Percentiles rank a stretch among this genome's conserved stretches.
These are phyloP conservation scores for Xiphorhynchus elegans DNA, from an alignment of 2,113 vertebrate genomes.

Conservation along the genomic window DNA sequence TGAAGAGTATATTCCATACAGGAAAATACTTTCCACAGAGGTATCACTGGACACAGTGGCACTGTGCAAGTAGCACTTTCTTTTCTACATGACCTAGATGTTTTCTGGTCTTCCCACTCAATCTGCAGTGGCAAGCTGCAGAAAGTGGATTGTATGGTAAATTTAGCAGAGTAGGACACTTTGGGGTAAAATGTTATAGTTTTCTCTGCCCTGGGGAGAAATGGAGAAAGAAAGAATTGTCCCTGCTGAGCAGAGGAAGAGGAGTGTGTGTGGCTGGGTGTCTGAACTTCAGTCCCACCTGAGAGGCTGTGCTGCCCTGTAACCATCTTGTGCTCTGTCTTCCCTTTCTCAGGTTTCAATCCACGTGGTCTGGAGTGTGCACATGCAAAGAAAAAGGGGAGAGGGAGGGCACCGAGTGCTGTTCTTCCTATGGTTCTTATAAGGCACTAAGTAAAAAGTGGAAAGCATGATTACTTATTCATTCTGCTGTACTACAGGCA, in stretches of 20 bases:
- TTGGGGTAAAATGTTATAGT: neutral
- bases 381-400: neutral
- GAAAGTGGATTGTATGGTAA: neutral
- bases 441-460: neutral
- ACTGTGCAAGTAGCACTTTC: neutral
- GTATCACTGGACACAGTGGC: neutral
- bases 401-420: rapidly evolving
- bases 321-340: neutral
- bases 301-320: rapidly evolving
- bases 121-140: neutral
- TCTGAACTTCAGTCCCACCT: neutral
- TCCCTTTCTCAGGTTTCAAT: neutral
- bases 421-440: neutral
- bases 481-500: neutral
- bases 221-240: neutral
- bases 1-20: neutral
- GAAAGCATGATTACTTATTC: neutral
- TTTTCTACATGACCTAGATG: neutral
- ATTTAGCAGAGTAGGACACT: neutral
- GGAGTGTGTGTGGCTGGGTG: neutral
- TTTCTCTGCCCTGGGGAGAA: neutral
- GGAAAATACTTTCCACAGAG: neutral
- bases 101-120: neutral
- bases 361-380: rapidly evolving
- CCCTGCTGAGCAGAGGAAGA: neutral